Percentiles rank a stretch among this genome's conserved stretches.
Conservation (phyloP, 2,888 invertebrate species). For the Zhuqinia jingwanae region DNA sequence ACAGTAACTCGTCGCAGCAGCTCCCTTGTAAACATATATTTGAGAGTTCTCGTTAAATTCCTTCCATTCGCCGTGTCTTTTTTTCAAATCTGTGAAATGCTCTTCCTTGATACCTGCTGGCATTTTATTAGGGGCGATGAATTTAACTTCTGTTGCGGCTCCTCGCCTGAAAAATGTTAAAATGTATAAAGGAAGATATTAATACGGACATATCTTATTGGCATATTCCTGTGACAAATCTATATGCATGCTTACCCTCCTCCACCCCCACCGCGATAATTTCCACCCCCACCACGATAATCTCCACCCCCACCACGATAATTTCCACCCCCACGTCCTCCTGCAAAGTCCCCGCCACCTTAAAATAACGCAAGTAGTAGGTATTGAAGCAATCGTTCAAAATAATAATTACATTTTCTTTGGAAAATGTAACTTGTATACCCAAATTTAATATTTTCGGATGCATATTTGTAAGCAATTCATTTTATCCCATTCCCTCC, state of each 20-base stretch:
- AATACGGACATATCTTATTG: background rate
- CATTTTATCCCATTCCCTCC: no score
- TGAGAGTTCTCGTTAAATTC: conserved; percentile 13
- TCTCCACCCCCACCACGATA: conserved; percentile 39
- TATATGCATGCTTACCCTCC: conserved; percentile 14
- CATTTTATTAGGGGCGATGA: background rate
- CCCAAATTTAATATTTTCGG: no score
- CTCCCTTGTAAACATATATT: conserved; percentile 36
- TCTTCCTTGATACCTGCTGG: background rate
- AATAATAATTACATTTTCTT: no score
- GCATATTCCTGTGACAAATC: background rate
- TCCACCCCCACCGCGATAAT: background rate
- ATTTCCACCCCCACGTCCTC: conserved; percentile 84
- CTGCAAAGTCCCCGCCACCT: conserved; percentile 84
- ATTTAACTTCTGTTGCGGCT: background rate
- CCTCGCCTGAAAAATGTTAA: background rate
- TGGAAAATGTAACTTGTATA: no score
- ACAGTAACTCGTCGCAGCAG: background rate
- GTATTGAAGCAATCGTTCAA: no score
- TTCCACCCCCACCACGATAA: conserved; percentile 16
- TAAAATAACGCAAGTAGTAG: no score
- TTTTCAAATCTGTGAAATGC: background rate
- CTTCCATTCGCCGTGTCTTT: conserved; percentile 37
- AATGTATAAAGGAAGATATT: background rate
- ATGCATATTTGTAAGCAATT: no score